These are phyloP conservation scores for Agapornis canus DNA, from an alignment of 2,797 vertebrate genomes.

Conservation along the genomic window DNA sequence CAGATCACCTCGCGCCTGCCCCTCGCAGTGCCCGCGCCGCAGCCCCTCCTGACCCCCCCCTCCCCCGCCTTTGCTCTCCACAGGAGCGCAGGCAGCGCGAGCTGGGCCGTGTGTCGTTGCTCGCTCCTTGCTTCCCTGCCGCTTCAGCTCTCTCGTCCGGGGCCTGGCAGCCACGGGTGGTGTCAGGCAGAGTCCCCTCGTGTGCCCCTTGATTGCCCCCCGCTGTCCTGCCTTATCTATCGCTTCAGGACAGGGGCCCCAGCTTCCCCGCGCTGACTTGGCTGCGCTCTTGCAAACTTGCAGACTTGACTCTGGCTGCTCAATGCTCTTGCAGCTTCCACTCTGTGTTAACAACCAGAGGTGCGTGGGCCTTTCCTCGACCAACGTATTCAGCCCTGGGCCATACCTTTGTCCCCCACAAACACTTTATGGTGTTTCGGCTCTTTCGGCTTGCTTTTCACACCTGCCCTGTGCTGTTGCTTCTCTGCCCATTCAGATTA, in stretches of 20 bases:
- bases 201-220: neutral
- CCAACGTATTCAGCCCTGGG: neutral
- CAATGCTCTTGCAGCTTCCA: neutral
- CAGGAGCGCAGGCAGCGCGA: neutral
- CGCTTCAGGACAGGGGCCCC: neutral
- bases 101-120: neutral
- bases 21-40: neutral
- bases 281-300: neutral
- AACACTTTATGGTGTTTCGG: neutral
- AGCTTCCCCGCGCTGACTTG: accelerated
- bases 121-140: neutral
- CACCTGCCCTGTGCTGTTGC: neutral
- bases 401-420: accelerated
- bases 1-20: neutral
- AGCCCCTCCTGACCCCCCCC: neutral
- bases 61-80: neutral
- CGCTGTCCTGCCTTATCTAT: neutral
- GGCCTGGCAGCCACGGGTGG: neutral
- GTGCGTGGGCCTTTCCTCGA: neutral
- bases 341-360: accelerated
- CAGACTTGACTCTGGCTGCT: neutral
- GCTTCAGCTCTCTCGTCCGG: neutral
- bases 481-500: accelerated
- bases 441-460: neutral
- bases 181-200: neutral